Evolutionary conservation across 92 coral and sea anemone genomes (phyloP), one percentile per base, ranked within the genome.

Genomic region (Epizoanthus stellaris): DNA sequence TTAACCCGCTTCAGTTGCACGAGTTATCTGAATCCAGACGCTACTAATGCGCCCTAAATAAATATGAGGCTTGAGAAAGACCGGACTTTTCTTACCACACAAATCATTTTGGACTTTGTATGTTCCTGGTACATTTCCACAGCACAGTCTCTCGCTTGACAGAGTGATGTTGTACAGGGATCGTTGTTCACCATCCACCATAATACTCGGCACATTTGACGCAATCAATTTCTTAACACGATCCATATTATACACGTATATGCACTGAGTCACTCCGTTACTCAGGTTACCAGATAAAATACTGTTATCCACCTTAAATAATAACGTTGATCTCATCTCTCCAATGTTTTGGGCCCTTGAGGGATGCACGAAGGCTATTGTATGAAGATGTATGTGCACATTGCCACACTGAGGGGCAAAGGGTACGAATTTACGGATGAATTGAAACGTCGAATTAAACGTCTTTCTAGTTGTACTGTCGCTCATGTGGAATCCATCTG

Each of bases 301-400:
- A 13, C 14, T 42, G 61, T 12, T 5, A 58, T 12, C 38, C 36
- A 42, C 83, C 34, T 79, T 64, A 63, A 62, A 45, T 4, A 63
- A 43, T 13, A 79, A 23, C n/a, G 73, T 79, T 1, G 83, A 52
- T 79, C 60, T 79, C 20, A 79, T 63, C 43, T 79, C 60, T 62
- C 83, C 42, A 61, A 77, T 16, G 20, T 45, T 42, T n/a, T 3
- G 12, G 11, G 73, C 42, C 34, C 20, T 12, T 79, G 38, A 52
- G 10, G 71, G 59, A 21, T 43, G 83, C 43, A 47, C 6, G 52
- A 79, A 79, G 4, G 19, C 39, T 3, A 20, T 9, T 6, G 8
- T 63, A 59, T 62, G 19, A 7, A 6, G 17, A 30, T 43, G 1
- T 20, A 45, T 63, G 25, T 1, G 60, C 45, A 79, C 53, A 3